Percentiles rank a stretch among this genome's conserved stretches.
Conservation (phyloP, 2,113 vertebrate genomes). For the Callaeas wilsoni region DNA sequence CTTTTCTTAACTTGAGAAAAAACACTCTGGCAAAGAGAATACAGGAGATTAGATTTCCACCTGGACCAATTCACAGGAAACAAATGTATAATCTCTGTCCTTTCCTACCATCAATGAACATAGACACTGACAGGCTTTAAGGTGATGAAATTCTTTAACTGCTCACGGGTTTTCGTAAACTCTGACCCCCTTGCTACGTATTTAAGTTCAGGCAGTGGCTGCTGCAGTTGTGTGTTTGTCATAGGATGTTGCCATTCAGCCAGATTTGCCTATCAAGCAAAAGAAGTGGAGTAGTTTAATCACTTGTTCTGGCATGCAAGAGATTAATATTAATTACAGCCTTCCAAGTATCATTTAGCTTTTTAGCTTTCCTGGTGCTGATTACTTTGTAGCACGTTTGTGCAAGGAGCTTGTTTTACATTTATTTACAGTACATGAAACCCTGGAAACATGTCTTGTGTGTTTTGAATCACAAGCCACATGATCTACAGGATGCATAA, state of each 20-base stretch:
- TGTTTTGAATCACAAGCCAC: conserved; percentile 12
- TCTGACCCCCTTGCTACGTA: background rate
- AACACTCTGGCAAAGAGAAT: background rate
- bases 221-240: background rate
- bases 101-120: background rate
- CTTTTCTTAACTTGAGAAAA: background rate
- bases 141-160: background rate
- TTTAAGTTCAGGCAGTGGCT: background rate
- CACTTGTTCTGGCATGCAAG: conserved; percentile 1
- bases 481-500: background rate
- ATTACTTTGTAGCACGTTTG: background rate
- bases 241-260: background rate
- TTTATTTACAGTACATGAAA: conserved; percentile 10
- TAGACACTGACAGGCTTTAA: background rate
- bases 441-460: background rate
- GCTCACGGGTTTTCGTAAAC: background rate
- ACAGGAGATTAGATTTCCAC: background rate
- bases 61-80: background rate
- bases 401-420: conserved; percentile 25
- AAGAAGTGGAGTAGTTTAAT: background rate
- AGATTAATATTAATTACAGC: conserved; percentile 46
- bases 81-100: background rate
- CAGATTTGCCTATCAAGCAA: background rate
- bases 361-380: background rate
- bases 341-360: background rate